phyloP scores from a whole-genome alignment of 1,140 invertebrate genomes.

The Diploscapter pachys region DNA sequence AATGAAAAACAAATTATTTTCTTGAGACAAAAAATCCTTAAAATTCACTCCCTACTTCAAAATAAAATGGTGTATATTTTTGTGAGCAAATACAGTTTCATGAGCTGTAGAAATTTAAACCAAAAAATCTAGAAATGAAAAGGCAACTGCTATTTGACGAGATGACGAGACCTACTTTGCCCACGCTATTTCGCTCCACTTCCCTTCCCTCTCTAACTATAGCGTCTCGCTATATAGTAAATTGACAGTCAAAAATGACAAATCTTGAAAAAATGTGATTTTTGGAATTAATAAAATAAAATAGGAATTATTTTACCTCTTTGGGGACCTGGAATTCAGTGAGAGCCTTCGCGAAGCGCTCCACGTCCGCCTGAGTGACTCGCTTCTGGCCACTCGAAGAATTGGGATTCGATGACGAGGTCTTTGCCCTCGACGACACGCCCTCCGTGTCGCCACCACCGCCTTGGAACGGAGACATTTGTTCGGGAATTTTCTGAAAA shows the following conservation, averaged over 20 bases:
- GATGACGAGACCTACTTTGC: background rate
- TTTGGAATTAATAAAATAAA: background rate
- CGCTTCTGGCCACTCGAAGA: background rate
- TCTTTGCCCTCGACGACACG: too few species aligned
- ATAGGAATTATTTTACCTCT: conserved; percentile 6
- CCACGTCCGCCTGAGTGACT: conserved; percentile 1
- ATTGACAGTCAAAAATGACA: conserved; percentile 2
- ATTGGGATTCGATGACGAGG: too few species aligned
- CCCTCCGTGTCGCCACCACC: too few species aligned
- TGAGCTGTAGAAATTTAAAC: background rate
- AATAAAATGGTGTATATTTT: too few species aligned
- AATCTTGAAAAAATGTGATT: background rate
- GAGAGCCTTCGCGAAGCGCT: conserved; percentile 18
- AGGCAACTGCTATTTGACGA: background rate
- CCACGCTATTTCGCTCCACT: too few species aligned
- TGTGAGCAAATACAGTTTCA: too few species aligned
- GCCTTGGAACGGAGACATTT: too few species aligned
- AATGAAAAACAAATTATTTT: too few species aligned
- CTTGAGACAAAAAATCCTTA: too few species aligned
- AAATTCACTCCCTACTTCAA: too few species aligned
- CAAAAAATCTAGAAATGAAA: background rate
- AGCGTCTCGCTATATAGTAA: conserved; percentile 4
- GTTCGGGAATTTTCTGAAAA: too few species aligned
- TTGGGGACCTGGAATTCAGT: conserved; percentile 21
- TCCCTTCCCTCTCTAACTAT: background rate